Conservation (phyloP, 2,888 invertebrate species). For the Cheilosia impressa region DNA sequence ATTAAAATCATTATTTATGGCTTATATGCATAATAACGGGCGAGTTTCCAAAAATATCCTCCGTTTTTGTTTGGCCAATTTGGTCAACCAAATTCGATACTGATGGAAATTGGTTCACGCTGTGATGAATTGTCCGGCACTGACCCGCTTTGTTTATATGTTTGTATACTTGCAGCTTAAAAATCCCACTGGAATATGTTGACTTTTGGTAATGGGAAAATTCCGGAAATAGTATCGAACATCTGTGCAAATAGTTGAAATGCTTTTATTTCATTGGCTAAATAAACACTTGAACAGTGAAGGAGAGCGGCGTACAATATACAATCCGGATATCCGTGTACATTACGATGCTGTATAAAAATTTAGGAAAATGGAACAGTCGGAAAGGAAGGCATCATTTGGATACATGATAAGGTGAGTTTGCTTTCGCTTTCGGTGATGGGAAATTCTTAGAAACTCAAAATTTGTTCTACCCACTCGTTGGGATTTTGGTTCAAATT, state of each 20-base stretch:
- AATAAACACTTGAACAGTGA: slow-evolving; percentile 46
- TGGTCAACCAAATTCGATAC: slow-evolving; percentile 8
- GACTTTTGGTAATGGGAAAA: slow-evolving; percentile 20
- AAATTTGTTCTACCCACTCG: too few species aligned
- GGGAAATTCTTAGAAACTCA: too few species aligned
- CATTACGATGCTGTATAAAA: slow-evolving; percentile 67
- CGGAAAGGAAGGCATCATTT: slow-evolving; percentile 62
- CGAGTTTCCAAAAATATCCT: background rate
- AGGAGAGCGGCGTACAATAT: slow-evolving; percentile 45
- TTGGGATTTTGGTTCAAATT: too few species aligned
- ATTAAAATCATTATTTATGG: slow-evolving; percentile 14
- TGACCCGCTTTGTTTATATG: slow-evolving; percentile 8
- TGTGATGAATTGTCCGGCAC: slow-evolving; percentile 14
- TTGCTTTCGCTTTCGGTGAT: background rate
- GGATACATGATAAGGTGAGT: slow-evolving; percentile 73
- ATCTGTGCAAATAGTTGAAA: slow-evolving; percentile 61
- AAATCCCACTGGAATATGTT: slow-evolving; percentile 37
- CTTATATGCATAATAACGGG: background rate
- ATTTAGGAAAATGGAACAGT: slow-evolving; percentile 72
- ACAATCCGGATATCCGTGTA: slow-evolving; percentile 60
- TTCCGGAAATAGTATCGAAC: slow-evolving; percentile 26
- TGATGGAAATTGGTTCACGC: background rate
- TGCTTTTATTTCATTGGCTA: slow-evolving; percentile 36
- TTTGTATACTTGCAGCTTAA: slow-evolving; percentile 45
- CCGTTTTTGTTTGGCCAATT: slow-evolving; percentile 1